A percentile compares a stretch with the other conserved stretches of the same genome.
These are phyloP conservation scores for Apolygus lucorum DNA, from an alignment of 1,140 invertebrate species.

Conservation along the genomic window DNA sequence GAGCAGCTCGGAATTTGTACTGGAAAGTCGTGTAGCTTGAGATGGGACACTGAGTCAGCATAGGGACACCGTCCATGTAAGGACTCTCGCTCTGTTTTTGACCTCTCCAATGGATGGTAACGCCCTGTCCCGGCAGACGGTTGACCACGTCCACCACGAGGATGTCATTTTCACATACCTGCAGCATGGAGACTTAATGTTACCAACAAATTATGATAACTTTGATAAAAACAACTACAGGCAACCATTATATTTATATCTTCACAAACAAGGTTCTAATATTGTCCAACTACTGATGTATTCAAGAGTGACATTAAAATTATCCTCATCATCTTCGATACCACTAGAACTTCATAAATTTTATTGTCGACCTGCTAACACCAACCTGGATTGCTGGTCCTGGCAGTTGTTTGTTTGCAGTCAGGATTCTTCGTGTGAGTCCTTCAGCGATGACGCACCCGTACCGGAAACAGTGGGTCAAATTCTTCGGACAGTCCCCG, in stretches of 20 bases:
- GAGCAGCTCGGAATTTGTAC: conserved; percentile 64
- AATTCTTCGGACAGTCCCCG: conserved; percentile 53
- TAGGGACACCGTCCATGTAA: conserved; percentile 76
- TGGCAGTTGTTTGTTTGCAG: conserved; percentile 71
- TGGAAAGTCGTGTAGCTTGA: conserved; percentile 69
- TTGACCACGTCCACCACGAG: conserved; percentile 76
- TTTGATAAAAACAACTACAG: no score
- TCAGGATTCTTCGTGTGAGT: conserved; percentile 56
- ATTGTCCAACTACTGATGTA: no score
- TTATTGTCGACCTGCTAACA: no score
- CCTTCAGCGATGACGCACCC: conserved; percentile 36
- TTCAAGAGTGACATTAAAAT: no score
- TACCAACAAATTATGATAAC: no score
- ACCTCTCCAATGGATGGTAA: conserved; percentile 76
- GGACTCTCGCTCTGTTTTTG: conserved; percentile 66
- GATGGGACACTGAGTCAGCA: conserved; percentile 78
- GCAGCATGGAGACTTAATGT: no score
- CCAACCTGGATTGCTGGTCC: conserved; percentile 67
- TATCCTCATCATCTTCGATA: no score
- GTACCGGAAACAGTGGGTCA: conserved; percentile 43
- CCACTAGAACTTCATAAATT: no score
- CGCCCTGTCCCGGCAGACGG: conserved; percentile 57
- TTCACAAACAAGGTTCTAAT: no score
- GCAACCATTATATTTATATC: no score
- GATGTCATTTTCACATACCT: conserved; percentile 78